phyloP scores from a whole-genome alignment of 2,888 invertebrate genomes.

The Petrolisthes cinctipes region DNA sequence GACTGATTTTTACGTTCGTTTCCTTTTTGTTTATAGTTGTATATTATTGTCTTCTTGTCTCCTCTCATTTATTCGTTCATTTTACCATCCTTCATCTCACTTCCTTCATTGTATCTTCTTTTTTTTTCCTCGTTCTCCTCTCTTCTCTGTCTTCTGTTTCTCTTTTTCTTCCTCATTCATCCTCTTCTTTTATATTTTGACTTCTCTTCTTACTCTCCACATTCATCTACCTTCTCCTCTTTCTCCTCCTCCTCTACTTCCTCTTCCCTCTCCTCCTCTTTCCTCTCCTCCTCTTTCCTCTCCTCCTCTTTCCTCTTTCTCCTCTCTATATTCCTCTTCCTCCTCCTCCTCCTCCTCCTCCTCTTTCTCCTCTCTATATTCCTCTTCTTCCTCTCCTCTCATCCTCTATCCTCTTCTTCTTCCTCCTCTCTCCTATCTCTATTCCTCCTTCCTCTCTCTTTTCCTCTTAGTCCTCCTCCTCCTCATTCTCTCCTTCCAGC shows the following conservation, averaged over 20 bases:
- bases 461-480: neutral
- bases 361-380: neutral
- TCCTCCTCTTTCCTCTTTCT: neutral
- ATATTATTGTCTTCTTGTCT: too few relatives aligned
- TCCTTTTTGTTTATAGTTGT: too few relatives aligned
- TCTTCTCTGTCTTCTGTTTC: neutral
- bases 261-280: neutral
- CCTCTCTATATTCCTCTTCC: neutral
- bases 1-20: too few relatives aligned
- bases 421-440: neutral
- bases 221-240: neutral
- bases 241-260: neutral
- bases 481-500: neutral
- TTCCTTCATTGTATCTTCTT: too few relatives aligned
- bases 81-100: too few relatives aligned
- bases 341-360: neutral
- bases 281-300: neutral
- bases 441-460: neutral
- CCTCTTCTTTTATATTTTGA: neutral
- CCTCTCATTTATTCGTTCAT: too few relatives aligned
- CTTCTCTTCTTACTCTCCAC: constrained; percentile 5
- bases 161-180: constrained; percentile 7
- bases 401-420: neutral
- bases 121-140: neutral
- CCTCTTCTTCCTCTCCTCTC: neutral